Evolutionary conservation across 2,888 invertebrate species (phyloP).

Genomic region (Auanema freiburgensis): DNA sequence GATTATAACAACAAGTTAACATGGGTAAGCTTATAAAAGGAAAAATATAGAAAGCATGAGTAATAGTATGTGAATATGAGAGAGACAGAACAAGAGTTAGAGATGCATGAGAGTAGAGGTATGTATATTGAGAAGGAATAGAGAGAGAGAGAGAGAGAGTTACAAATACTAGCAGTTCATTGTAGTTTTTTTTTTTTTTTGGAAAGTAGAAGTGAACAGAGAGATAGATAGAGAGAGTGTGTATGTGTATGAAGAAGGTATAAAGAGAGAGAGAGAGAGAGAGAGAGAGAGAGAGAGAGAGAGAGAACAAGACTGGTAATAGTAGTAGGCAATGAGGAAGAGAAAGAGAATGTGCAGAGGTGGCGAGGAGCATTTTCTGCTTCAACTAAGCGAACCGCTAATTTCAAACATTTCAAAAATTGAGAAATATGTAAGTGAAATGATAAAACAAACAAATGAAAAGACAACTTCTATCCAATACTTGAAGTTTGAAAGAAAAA

Average conservation of each 20-base stretch:
- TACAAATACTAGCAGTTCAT: constrained; percentile 8
- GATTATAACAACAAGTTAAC: not conserved
- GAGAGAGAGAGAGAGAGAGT: no score
- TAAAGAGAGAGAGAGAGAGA: no score
- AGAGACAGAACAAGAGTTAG: constrained; percentile 6
- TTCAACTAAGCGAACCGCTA: no score
- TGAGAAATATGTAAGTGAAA: constrained; percentile 8
- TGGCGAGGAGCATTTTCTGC: not conserved
- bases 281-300: no score
- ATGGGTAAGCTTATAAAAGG: not conserved
- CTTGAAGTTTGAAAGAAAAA: constrained; percentile 19
- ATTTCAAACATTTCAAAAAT: not conserved
- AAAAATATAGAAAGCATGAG: not conserved
- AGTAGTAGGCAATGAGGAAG: not conserved
- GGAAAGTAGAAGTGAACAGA: no score
- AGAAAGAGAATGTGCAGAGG: constrained; percentile 6
- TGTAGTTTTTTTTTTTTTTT: not conserved
- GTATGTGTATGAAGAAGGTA: no score
- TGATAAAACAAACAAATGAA: constrained; percentile 23
- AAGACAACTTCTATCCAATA: constrained; percentile 11
- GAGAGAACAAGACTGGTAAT: no score
- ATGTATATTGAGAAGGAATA: not conserved
- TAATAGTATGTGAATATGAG: not conserved
- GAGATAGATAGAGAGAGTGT: no score
- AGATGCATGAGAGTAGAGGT: constrained; percentile 1